Evolutionary conservation across 2,113 vertebrate species (phyloP).

Genomic region (Zosterops hypoxanthus): DNA sequence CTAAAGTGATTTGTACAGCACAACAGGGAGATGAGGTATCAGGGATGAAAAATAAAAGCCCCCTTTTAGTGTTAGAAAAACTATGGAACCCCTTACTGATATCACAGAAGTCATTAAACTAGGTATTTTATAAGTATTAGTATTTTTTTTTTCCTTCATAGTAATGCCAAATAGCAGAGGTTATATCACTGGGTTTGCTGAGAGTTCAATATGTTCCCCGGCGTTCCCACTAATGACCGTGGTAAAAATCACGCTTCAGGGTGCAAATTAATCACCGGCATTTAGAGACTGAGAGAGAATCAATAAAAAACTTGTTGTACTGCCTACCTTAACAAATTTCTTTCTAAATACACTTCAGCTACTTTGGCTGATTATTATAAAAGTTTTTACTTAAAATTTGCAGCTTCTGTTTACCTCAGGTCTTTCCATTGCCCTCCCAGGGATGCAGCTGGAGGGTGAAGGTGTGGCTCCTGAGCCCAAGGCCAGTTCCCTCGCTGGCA

Average conservation of each 20-base stretch:
- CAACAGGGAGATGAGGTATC: background rate
- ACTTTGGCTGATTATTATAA: background rate
- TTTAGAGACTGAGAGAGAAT: slow-evolving; percentile 2
- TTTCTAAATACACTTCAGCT: background rate
- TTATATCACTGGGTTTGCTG: background rate
- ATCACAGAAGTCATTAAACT: background rate
- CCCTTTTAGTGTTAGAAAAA: background rate
- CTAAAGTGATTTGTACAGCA: background rate
- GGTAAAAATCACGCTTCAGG: background rate
- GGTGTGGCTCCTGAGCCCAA: background rate
- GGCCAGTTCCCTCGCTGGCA: background rate
- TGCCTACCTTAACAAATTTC: background rate
- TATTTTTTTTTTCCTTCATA: background rate
- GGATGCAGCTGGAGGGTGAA: background rate
- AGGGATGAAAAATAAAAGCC: background rate
- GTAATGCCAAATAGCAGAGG: background rate
- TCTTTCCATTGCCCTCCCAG: background rate
- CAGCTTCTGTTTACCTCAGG: background rate
- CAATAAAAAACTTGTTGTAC: background rate
- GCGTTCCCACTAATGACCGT: background rate
- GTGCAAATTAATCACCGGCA: slow-evolving; percentile 1
- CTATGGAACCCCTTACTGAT: background rate
- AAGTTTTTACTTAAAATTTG: background rate
- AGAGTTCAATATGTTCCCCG: background rate
- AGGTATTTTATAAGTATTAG: background rate